phyloP scores from a whole-genome alignment of 2,888 invertebrate genomes.

The Mactromeris polynyma region DNA sequence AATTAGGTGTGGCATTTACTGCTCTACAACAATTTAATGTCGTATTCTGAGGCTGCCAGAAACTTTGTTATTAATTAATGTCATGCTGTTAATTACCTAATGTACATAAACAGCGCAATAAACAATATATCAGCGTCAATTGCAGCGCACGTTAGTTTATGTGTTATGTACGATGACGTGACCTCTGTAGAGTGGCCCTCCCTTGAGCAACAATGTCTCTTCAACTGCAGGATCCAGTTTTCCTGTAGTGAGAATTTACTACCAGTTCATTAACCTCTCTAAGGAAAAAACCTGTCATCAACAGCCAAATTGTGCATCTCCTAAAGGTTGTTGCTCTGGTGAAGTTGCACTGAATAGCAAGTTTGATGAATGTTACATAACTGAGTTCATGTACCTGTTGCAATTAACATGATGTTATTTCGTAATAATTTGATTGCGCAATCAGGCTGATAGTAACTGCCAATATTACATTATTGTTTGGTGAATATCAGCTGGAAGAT shows the following conservation, averaged over 20 bases:
- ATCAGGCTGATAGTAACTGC: not conserved
- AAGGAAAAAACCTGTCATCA: no score
- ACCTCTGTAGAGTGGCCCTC: no score
- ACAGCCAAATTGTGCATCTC: no score
- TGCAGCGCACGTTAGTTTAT: not conserved
- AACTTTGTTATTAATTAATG: slow-evolving; percentile 3
- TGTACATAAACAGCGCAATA: not conserved
- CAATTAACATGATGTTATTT: not conserved
- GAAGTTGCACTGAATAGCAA: not conserved
- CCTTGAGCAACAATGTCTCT: no score
- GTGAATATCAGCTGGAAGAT: not conserved
- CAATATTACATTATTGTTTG: not conserved
- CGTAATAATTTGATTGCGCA: not conserved
- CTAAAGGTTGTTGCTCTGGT: no score
- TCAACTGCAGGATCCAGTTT: no score
- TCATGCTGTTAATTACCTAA: not conserved
- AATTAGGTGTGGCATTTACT: not conserved
- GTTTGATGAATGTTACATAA: not conserved
- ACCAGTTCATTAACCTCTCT: no score
- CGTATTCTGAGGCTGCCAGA: not conserved
- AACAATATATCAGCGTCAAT: not conserved
- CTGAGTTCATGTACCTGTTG: not conserved
- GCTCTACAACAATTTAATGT: not conserved
- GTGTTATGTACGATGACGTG: no score
- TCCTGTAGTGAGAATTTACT: no score